Conservation (phyloP, 2,113 vertebrate species). For the Panthera uncia region DNA sequence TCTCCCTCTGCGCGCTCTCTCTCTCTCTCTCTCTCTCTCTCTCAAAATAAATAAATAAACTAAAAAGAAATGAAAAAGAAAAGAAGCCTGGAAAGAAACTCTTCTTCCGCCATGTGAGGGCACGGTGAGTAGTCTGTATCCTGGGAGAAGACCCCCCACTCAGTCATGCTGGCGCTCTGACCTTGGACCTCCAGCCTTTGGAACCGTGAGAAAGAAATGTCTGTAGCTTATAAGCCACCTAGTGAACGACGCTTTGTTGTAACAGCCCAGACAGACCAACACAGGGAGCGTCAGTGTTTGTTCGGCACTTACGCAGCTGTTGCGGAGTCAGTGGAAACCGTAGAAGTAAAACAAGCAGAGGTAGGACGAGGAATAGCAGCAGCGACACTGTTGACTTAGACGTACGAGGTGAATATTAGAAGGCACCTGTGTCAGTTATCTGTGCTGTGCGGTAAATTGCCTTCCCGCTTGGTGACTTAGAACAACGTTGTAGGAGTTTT, state of each 20-base stretch:
- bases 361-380: background rate
- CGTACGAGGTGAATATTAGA: background rate
- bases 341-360: background rate
- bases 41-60: too few species aligned
- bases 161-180: too few species aligned
- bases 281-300: background rate
- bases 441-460: background rate
- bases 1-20: too few species aligned
- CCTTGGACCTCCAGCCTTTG: background rate
- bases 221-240: background rate
- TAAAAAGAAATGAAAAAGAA: too few species aligned
- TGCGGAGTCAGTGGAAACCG: background rate
- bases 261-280: background rate
- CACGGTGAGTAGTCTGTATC: too few species aligned
- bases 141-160: background rate
- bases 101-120: background rate
- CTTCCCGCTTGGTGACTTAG: background rate
- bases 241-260: background rate
- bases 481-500: background rate
- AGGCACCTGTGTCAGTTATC: background rate
- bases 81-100: background rate
- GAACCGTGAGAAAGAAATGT: background rate
- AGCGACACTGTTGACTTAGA: background rate
- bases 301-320: background rate
- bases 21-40: too few species aligned